Conservation (phyloP, 2,888 invertebrate species). For the Eilema caniola region DNA sequence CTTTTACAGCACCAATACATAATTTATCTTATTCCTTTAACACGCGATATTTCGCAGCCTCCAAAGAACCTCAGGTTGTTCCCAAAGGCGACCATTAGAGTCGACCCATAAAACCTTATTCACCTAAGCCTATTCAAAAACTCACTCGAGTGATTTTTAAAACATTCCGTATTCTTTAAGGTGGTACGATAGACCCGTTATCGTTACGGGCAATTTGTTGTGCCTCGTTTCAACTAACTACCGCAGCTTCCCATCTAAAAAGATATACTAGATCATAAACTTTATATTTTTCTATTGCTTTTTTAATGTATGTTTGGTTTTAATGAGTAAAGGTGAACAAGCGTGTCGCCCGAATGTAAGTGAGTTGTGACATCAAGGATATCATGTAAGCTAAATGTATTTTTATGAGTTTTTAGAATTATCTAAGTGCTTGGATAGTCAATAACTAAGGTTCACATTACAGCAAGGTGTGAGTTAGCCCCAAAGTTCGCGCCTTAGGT, state of each 20-base stretch:
- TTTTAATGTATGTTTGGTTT: constrained; percentile 15
- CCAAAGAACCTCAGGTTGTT: constrained; percentile 12
- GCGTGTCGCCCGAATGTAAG: background rate
- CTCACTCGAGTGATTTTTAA: constrained; percentile 65
- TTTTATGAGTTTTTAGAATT: too few relatives aligned
- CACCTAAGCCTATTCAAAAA: constrained; percentile 53
- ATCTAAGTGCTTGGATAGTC: too few relatives aligned
- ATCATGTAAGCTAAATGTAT: background rate
- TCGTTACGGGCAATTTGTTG: constrained; percentile 71
- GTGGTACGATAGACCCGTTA: constrained; percentile 54
- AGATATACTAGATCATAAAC: constrained; percentile 54
- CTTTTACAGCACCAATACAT: background rate
- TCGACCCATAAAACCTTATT: constrained; percentile 48
- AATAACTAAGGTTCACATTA: too few relatives aligned
- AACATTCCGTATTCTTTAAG: constrained; percentile 60
- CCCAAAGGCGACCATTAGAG: constrained; percentile 35
- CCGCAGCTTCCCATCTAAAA: constrained; percentile 58
- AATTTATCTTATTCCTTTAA: constrained; percentile 12
- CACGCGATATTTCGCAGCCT: background rate
- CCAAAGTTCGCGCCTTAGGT: too few relatives aligned
- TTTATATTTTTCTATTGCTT: constrained; percentile 39
- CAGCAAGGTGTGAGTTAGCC: too few relatives aligned
- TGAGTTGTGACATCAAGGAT: background rate
- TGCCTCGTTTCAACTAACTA: constrained; percentile 52
- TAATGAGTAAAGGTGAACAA: background rate